Conservation (phyloP, 2,113 vertebrate genomes). For the Scomber japonicus region DNA sequence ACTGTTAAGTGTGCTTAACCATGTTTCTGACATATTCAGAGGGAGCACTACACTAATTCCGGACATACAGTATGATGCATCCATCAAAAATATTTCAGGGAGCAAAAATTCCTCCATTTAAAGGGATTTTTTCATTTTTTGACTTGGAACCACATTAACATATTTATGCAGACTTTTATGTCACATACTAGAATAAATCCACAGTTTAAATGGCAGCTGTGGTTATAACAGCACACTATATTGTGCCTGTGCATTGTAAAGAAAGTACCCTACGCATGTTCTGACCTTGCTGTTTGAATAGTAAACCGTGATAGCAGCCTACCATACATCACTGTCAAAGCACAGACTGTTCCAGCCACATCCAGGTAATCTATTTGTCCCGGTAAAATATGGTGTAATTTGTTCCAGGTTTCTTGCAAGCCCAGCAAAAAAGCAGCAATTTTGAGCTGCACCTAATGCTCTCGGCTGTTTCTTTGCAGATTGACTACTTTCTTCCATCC, state of each 20-base stretch:
- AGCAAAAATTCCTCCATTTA: background rate
- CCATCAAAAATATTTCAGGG: background rate
- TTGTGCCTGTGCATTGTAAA: constrained; percentile 42
- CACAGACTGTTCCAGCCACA: constrained; percentile 69
- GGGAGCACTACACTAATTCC: background rate
- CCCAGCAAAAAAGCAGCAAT: constrained; percentile 58
- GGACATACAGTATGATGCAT: background rate
- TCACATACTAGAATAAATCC: constrained; percentile 1
- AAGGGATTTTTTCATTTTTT: background rate
- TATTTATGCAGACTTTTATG: constrained; percentile 4
- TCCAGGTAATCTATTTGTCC: constrained; percentile 82
- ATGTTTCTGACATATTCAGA: constrained; percentile 33
- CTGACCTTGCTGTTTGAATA: constrained; percentile 79
- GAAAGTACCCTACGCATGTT: constrained; percentile 37
- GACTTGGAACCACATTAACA: background rate
- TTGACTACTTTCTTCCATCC: background rate
- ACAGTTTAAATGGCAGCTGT: constrained; percentile 25
- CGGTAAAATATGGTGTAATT: constrained; percentile 73
- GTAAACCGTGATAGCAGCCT: constrained; percentile 68
- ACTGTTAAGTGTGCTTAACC: background rate
- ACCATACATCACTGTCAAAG: constrained; percentile 84
- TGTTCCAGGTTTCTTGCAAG: constrained; percentile 70
- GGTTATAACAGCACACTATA: constrained; percentile 9
- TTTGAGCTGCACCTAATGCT: constrained; percentile 43
- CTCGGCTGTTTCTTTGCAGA: constrained; percentile 39